These are phyloP conservation scores for Argopecten irradians DNA, from an alignment of 1,140 invertebrate species.

Conservation along the genomic window DNA sequence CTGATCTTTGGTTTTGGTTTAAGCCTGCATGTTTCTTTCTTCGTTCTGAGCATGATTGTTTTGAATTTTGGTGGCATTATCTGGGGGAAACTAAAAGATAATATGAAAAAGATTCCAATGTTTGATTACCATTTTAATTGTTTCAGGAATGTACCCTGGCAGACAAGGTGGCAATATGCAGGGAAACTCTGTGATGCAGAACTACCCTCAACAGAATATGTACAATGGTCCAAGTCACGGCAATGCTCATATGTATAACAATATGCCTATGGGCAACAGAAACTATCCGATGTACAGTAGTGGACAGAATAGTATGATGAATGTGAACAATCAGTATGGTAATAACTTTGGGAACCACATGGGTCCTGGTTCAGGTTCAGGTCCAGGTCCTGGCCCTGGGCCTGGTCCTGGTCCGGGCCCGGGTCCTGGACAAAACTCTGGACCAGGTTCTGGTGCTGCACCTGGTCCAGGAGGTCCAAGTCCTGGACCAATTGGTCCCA, in stretches of 20 bases:
- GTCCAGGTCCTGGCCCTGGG: conserved; percentile 34
- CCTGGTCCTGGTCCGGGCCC: conserved; percentile 26
- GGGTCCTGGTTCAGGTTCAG: conserved; percentile 60
- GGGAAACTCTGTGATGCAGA: conserved; percentile 65
- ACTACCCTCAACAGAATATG: conserved; percentile 69
- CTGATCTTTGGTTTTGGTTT: too few relatives aligned
- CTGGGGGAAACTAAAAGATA: too few relatives aligned
- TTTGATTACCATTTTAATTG: neutral
- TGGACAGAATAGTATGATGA: conserved; percentile 58
- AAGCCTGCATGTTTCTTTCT: too few relatives aligned
- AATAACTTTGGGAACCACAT: conserved; percentile 65
- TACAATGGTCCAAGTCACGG: conserved; percentile 72
- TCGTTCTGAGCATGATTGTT: too few relatives aligned
- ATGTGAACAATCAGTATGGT: conserved; percentile 72
- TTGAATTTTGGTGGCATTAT: too few relatives aligned
- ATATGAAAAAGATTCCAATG: too few relatives aligned
- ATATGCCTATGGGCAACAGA: conserved; percentile 66
- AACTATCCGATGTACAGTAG: conserved; percentile 60
- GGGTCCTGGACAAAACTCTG: neutral
- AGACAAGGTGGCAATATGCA: conserved; percentile 47
- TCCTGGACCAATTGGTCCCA: conserved; percentile 30
- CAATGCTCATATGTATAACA: conserved; percentile 62
- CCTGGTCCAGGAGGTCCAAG: conserved; percentile 37
- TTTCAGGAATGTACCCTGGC: conserved; percentile 43
- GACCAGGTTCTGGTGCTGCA: neutral